phyloP scores from a whole-genome alignment of 2,888 invertebrate genomes.

The Cheilosia scutellata region DNA sequence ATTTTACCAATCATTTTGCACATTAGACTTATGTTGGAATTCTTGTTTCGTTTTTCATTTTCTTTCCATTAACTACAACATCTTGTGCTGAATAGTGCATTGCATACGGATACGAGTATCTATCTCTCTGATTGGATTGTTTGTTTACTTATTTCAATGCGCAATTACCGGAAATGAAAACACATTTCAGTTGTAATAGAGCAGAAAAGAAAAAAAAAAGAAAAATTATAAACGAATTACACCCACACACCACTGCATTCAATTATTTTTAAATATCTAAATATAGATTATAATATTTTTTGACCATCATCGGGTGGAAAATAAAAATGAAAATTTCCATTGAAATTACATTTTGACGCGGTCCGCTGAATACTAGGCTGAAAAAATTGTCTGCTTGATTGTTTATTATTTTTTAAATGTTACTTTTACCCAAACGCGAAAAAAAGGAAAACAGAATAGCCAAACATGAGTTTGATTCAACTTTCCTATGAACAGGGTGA shows the following conservation, averaged over 20 bases:
- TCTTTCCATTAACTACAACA: neutral
- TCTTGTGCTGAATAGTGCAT: constrained; percentile 9
- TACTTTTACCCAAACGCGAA: constrained; percentile 17
- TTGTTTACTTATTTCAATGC: constrained; percentile 16
- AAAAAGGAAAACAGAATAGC: neutral
- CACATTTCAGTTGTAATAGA: constrained; percentile 34
- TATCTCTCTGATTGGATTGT: neutral
- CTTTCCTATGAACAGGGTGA: constrained; percentile 22
- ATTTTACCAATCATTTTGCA: constrained; percentile 19
- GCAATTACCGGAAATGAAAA: constrained; percentile 20
- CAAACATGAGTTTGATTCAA: constrained; percentile 20
- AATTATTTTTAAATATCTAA: constrained; percentile 33
- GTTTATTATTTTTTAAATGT: constrained; percentile 33
- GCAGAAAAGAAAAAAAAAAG: constrained; percentile 16
- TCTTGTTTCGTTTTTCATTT: constrained; percentile 4
- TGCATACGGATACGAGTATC: too few relatives aligned
- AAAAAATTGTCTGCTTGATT: constrained; percentile 42
- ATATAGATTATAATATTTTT: constrained; percentile 20
- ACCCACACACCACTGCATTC: neutral
- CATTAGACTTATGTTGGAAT: neutral
- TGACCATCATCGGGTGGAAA: neutral
- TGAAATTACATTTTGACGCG: constrained; percentile 37
- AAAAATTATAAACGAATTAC: neutral
- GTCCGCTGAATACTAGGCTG: constrained; percentile 37
- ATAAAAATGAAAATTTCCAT: constrained; percentile 23